Conservation (phyloP, 2,797 vertebrate species). For the Xenopus petersii region DNA sequence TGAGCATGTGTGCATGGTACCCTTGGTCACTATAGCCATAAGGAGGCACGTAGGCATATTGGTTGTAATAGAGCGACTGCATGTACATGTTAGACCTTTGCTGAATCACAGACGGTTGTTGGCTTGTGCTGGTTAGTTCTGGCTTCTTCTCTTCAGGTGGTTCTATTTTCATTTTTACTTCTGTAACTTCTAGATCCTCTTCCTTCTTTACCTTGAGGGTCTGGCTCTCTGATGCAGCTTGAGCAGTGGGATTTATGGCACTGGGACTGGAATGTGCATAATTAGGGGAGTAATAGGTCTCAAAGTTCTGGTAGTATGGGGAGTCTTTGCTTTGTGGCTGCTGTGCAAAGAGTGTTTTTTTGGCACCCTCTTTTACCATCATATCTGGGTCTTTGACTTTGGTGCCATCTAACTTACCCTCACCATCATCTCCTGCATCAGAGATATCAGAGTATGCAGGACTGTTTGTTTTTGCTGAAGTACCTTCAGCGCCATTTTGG, state of each 20-base stretch:
- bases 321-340: constrained; percentile 89
- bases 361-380: constrained; percentile 85
- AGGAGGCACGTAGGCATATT: constrained; percentile 93
- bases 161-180: constrained; percentile 86
- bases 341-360: constrained; percentile 88
- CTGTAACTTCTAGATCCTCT: constrained; percentile 80
- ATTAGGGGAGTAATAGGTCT: constrained; percentile 90
- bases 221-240: constrained; percentile 68
- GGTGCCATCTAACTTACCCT: constrained; percentile 82
- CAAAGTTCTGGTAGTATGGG: constrained; percentile 87
- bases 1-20: constrained; percentile 92
- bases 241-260: constrained; percentile 71
- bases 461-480: constrained; percentile 95
- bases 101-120: constrained; percentile 95
- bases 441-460: constrained; percentile 98
- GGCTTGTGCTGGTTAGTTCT: constrained; percentile 71
- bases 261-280: constrained; percentile 90
- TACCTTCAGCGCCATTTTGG: constrained; percentile 93
- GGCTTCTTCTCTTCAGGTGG: constrained; percentile 86
- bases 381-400: constrained; percentile 89
- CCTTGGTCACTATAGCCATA: constrained; percentile 94
- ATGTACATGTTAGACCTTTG: constrained; percentile 97
- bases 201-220: constrained; percentile 90
- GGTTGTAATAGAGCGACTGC: constrained; percentile 98
- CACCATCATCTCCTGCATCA: constrained; percentile 93